Evolutionary conservation across 2,888 invertebrate genomes (phyloP).

Genomic region (Orthosia gracilis): DNA sequence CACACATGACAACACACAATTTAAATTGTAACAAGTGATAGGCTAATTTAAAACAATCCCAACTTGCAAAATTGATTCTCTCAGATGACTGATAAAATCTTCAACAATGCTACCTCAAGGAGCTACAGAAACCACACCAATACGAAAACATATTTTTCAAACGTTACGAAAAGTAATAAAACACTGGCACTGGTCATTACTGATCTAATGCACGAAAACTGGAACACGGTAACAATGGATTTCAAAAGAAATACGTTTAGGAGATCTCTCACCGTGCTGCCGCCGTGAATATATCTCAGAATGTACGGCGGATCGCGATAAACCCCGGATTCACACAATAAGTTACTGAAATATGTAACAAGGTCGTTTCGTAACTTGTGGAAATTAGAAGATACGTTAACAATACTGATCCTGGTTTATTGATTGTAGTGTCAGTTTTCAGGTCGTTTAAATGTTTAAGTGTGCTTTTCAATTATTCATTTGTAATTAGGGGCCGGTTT

Average conservation of each 20-base stretch:
- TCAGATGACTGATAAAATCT: constrained; percentile 22
- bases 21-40: constrained; percentile 4
- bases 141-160: constrained; percentile 41
- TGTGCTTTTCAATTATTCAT: constrained; percentile 16
- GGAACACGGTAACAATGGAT: constrained; percentile 68
- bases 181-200: constrained; percentile 53
- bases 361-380: constrained; percentile 52
- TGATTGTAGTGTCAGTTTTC: constrained; percentile 26
- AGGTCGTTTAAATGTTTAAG: constrained; percentile 1
- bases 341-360: constrained; percentile 62
- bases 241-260: constrained; percentile 64
- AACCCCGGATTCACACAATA: constrained; percentile 64
- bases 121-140: constrained; percentile 8
- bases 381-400: constrained; percentile 26
- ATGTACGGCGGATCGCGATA: constrained; percentile 53
- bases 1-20: constrained; percentile 21
- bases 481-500: background rate
- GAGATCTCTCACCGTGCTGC: constrained; percentile 56
- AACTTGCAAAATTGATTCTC: constrained; percentile 31
- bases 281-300: constrained; percentile 53
- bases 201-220: constrained; percentile 51
- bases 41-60: constrained; percentile 31
- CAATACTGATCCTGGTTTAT: constrained; percentile 44
- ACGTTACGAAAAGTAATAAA: constrained; percentile 57
- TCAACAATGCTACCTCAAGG: background rate